These are phyloP conservation scores for Coregonus suidteri DNA, from an alignment of 2,797 vertebrate genomes.

Conservation along the genomic window DNA sequence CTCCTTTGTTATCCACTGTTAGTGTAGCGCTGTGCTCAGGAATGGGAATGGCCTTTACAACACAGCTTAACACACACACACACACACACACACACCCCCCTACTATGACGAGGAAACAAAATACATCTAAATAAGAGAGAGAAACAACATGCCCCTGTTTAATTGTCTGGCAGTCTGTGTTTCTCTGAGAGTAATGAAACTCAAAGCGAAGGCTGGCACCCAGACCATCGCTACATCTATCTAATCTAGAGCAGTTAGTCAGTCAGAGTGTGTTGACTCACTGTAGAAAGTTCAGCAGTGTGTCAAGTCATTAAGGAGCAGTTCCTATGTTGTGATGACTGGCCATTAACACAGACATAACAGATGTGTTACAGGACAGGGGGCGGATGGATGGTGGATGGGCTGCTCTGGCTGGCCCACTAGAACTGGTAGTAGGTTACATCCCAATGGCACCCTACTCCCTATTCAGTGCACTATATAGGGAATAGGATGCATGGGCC, in stretches of 20 bases:
- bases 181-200: background rate
- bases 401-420: background rate
- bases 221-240: background rate
- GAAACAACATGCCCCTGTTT: background rate
- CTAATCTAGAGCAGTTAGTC: background rate
- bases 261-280: background rate
- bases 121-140: background rate
- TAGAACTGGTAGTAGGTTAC: background rate
- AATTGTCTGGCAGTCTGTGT: background rate
- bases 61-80: background rate
- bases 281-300: slow-evolving; percentile 15
- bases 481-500: slow-evolving; percentile 9
- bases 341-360: slow-evolving; percentile 24
- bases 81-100: background rate
- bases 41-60: slow-evolving; percentile 23
- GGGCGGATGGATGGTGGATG: background rate
- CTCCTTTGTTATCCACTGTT: slow-evolving; percentile 23
- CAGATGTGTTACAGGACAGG: slow-evolving; percentile 13
- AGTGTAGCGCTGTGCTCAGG: slow-evolving; percentile 15
- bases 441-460: background rate
- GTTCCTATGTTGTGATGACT: slow-evolving; percentile 16
- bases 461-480: background rate
- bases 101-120: background rate
- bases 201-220: background rate
- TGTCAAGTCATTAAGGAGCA: slow-evolving; percentile 12